Percentiles rank a stretch among this genome's conserved stretches.
Evolutionary conservation across 2,888 invertebrate species (phyloP).

Genomic region (Drosophila recens): DNA sequence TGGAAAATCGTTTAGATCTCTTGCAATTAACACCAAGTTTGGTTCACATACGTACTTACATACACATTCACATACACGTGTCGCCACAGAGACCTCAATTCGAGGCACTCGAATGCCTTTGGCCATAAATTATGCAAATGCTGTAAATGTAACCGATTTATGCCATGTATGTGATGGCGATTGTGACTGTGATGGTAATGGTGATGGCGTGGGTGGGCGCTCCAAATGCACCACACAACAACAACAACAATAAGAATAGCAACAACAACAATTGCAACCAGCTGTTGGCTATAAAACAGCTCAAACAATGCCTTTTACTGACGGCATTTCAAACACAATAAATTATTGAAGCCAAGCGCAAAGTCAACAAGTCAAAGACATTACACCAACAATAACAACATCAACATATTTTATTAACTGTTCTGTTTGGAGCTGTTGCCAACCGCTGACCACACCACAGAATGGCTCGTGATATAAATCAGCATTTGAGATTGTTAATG

Average conservation of each 20-base stretch:
- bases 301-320: slow-evolving; percentile 74
- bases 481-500: slow-evolving; percentile 58
- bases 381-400: slow-evolving; percentile 44
- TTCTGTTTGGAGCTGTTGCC: slow-evolving; percentile 52
- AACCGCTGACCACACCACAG: slow-evolving; percentile 37
- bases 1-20: slow-evolving; percentile 51
- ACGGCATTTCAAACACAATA: slow-evolving; percentile 73
- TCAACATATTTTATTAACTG: slow-evolving; percentile 32
- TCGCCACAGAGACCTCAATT: slow-evolving; percentile 28
- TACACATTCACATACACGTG: slow-evolving; percentile 36
- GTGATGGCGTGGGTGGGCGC: slow-evolving; percentile 60
- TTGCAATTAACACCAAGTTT: slow-evolving; percentile 45
- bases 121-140: slow-evolving; percentile 58
- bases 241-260: slow-evolving; percentile 1
- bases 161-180: slow-evolving; percentile 7
- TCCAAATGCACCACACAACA: slow-evolving; percentile 46
- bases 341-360: slow-evolving; percentile 74
- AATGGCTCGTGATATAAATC: slow-evolving; percentile 68
- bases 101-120: slow-evolving; percentile 23
- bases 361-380: slow-evolving; percentile 78
- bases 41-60: neutral
- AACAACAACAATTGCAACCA: slow-evolving; percentile 40
- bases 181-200: neutral
- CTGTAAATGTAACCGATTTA: slow-evolving; percentile 12
- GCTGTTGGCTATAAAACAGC: slow-evolving; percentile 70